These are phyloP conservation scores for Cyclophora albipunctata DNA, from an alignment of 2,888 invertebrate genomes.

Conservation along the genomic window DNA sequence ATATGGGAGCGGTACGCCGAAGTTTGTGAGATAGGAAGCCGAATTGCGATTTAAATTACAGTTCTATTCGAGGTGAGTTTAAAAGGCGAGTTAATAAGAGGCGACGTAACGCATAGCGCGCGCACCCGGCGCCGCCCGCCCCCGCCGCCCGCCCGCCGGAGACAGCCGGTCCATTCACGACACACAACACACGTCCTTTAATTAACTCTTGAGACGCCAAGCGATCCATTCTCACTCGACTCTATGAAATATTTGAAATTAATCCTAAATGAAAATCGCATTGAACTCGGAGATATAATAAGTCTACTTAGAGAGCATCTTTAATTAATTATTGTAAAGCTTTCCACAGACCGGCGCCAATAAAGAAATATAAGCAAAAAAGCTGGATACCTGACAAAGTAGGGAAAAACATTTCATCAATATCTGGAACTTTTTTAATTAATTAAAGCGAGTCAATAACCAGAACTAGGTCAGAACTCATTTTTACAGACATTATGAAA, in stretches of 20 bases:
- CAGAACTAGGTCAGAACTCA: constrained; percentile 17
- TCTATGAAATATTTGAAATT: no score
- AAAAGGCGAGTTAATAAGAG: constrained; percentile 16
- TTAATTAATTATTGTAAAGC: no score
- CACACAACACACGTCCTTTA: neutral
- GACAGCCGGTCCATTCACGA: neutral
- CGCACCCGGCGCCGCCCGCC: neutral
- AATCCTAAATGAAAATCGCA: no score
- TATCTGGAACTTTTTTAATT: constrained; percentile 15
- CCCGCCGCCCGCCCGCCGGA: neutral
- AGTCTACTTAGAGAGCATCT: no score
- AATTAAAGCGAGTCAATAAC: constrained; percentile 19
- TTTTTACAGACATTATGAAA: no score
- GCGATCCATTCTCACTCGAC: no score
- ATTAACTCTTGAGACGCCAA: neutral
- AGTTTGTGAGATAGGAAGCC: constrained; percentile 9
- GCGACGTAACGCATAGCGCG: constrained; percentile 4
- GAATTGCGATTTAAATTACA: constrained; percentile 17
- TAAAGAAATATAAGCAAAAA: no score
- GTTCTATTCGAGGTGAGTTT: constrained; percentile 10
- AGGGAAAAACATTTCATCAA: constrained; percentile 1
- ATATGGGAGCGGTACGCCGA: no score
- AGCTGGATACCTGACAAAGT: no score
- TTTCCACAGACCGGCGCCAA: no score
- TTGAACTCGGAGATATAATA: neutral